Conservation (phyloP, 2,113 vertebrate genomes). For the Corythaeola cristata region DNA sequence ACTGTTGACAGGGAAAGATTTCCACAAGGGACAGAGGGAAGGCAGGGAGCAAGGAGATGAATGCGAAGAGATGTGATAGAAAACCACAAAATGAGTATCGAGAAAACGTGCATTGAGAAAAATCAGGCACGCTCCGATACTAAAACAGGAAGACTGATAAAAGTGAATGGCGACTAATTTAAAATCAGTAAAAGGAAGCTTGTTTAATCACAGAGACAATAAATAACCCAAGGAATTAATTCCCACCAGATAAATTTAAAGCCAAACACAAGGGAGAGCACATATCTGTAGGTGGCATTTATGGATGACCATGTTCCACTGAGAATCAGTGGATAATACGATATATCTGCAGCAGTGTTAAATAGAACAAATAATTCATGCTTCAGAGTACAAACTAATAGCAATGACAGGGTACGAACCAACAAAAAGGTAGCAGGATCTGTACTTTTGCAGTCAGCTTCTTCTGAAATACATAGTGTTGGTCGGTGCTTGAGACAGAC, state of each 20-base stretch:
- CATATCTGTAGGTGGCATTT: background rate
- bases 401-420: background rate
- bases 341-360: background rate
- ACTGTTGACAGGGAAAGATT: background rate
- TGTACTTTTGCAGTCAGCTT: background rate
- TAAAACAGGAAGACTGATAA: background rate
- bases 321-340: background rate
- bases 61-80: background rate
- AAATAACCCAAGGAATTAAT: background rate
- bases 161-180: background rate
- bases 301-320: background rate
- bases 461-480: background rate
- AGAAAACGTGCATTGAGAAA: background rate
- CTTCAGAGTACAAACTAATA: background rate
- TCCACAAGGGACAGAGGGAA: background rate
- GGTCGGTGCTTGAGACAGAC: background rate
- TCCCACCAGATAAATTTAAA: background rate
- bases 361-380: background rate
- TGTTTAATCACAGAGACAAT: background rate
- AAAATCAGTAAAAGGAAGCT: background rate
- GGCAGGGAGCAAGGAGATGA: background rate
- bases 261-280: rapidly evolving
- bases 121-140: background rate
- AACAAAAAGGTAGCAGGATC: background rate
- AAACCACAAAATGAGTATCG: background rate